Percentiles rank a stretch among this genome's conserved stretches.
phyloP scores from a whole-genome alignment of 2,888 invertebrate genomes.

The Adela reaumurella region DNA sequence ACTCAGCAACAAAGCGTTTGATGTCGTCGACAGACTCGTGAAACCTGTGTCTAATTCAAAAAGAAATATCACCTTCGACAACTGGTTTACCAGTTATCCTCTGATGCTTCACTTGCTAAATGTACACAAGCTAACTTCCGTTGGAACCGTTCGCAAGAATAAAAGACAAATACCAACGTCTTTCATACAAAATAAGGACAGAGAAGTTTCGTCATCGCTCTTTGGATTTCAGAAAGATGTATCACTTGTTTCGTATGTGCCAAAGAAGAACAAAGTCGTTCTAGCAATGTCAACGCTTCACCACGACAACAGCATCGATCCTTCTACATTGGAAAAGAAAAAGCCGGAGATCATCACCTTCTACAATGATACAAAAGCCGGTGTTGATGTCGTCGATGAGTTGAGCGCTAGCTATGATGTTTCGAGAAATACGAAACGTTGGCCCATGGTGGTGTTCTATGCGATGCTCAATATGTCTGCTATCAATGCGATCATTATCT shows the following conservation, averaged over 20 bases:
- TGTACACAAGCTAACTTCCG: no score
- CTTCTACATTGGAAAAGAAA: constrained; percentile 12
- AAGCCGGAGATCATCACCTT: constrained; percentile 18
- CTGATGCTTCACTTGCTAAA: no score
- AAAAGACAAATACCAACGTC: no score
- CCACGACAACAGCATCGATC: constrained; percentile 17
- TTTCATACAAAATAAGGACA: no score
- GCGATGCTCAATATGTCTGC: constrained; percentile 13
- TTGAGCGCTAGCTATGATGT: constrained; percentile 14
- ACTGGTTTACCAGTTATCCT: no score
- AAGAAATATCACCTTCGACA: no score
- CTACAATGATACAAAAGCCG: constrained; percentile 18
- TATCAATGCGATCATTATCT: constrained; percentile 12
- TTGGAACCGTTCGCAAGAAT: no score
- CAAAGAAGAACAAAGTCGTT: constrained; percentile 18
- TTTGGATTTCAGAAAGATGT: constrained; percentile 15
- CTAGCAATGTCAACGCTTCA: constrained; percentile 18
- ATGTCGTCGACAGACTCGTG: no score
- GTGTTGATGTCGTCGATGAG: constrained; percentile 16
- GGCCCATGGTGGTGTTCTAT: constrained; percentile 15
- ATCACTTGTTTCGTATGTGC: constrained; percentile 17
- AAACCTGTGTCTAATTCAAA: no score
- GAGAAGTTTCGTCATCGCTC: no score
- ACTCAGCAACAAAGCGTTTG: no score
- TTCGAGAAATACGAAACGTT: constrained; percentile 13